Base-by-base conservation (phyloP, 1,140 invertebrate species). In the Pteromalus puparum region DNA sequence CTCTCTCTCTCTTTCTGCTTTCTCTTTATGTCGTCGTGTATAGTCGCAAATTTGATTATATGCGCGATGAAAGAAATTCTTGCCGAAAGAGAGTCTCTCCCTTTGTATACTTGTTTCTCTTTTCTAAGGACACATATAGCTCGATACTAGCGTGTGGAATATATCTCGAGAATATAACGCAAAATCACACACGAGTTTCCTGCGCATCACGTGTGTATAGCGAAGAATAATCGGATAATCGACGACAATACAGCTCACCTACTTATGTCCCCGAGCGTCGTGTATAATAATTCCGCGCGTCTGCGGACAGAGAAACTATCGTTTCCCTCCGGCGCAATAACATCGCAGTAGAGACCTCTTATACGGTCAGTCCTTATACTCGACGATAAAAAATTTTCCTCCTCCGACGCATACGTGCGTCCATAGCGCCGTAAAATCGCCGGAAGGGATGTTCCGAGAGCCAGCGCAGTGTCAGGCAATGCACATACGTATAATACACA, bases 371-470 rank as follows among this genome's bases (percentile, higher is more conserved):
- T 61, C 53, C 53, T 61, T 34, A 5, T 34, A n/a, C 53, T 61
- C 53, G 5, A 61, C 53, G 53, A 61, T 61, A 61, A 61, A 61
- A 61, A 61, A 61, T 73, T 73, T 73, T 73, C 68, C 72, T 34
- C 72, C 53, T 42, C 38, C 38, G 38, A 9, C 38, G 38, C 38
- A 42, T 42, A 42, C 1, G 72, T 73, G 18, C 26, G 72, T 73
- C 12, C 10, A 9, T 73, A 73, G 21, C 30, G 48, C 26, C 48
- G 48, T 28, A 61, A 78, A 78, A 78, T 65, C 18, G 48, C 74
- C 73, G 30, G 28, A 74, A 30, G 73, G 73, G 24, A 12, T 70
- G 15, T 70, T 26, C 67, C 67, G 67, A 24, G 67, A 28, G n/a
- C n/a, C n/a, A 68, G 26, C 9, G 15, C 10, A 21, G 72, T 38